A percentile compares a stretch with the other conserved stretches of the same genome.
Conservation (phyloP, 2,113 vertebrate species). For the Puntigrus tetrazona region DNA sequence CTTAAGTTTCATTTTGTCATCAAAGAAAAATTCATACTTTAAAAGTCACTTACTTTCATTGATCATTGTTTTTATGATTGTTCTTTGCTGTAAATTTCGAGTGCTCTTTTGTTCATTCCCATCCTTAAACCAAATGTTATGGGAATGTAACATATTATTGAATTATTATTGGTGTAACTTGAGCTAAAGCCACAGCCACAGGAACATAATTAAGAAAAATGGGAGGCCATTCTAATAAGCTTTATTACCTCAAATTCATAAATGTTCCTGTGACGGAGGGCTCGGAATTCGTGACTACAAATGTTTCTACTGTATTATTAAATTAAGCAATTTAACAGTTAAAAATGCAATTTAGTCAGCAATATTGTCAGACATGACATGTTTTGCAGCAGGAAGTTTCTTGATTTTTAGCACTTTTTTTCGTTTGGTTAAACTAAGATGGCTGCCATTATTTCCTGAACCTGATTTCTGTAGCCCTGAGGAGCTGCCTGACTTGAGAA, state of each 20-base stretch:
- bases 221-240: background rate
- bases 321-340: background rate
- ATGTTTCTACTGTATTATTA: background rate
- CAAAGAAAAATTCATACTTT: background rate
- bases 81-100: background rate
- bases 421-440: slow-evolving; percentile 37
- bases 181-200: background rate
- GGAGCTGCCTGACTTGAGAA: slow-evolving; percentile 22
- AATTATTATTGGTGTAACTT: background rate
- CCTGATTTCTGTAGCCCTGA: slow-evolving; percentile 40
- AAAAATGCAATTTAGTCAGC: background rate
- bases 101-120: background rate
- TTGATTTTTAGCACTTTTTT: slow-evolving; percentile 1
- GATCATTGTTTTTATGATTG: background rate
- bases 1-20: background rate
- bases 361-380: background rate
- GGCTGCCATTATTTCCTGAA: slow-evolving; percentile 36
- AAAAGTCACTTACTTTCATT: background rate
- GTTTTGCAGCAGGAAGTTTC: background rate
- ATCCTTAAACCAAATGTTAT: background rate
- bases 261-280: background rate
- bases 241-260: background rate
- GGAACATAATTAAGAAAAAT: background rate
- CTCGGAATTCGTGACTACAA: background rate
- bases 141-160: no score